Percentiles rank a stretch among this genome's conserved stretches.
phyloP scores from a whole-genome alignment of 2,113 vertebrate genomes.

The Hemichromis elongatus region DNA sequence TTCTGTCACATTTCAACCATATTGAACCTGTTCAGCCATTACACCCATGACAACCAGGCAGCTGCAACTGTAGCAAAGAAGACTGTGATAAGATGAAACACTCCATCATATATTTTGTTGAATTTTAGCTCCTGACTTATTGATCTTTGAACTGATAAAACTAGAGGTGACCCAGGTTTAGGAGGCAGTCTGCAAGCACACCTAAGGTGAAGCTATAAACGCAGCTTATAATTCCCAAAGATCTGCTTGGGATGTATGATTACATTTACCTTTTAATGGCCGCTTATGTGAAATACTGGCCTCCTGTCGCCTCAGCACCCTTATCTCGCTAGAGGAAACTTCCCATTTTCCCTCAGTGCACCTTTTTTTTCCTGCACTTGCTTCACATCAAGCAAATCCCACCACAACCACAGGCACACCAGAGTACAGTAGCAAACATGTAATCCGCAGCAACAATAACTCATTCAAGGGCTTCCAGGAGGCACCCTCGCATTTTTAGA shows the following conservation, averaged over 20 bases:
- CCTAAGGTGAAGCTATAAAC: fast-evolving
- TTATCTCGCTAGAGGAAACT: background rate
- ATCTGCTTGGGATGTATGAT: fast-evolving
- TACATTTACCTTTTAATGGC: background rate
- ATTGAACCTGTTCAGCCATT: background rate
- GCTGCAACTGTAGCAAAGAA: background rate
- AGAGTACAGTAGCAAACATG: background rate
- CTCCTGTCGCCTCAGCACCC: background rate
- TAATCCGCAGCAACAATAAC: background rate
- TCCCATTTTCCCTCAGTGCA: background rate
- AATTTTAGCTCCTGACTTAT: background rate
- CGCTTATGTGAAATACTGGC: fast-evolving
- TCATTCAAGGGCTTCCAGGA: background rate
- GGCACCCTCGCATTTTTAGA: background rate
- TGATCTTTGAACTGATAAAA: background rate
- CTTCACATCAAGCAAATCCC: background rate
- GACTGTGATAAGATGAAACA: background rate
- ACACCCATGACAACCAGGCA: fast-evolving
- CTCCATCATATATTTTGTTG: background rate
- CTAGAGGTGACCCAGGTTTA: background rate
- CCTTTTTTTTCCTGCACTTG: background rate
- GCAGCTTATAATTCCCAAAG: background rate
- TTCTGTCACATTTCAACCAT: background rate
- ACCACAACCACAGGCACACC: background rate
- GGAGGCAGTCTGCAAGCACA: background rate